Base-by-base conservation (phyloP, 30 jellyfish, hydroid and myxozoan genomes). In the Hydra vulgaris region DNA sequence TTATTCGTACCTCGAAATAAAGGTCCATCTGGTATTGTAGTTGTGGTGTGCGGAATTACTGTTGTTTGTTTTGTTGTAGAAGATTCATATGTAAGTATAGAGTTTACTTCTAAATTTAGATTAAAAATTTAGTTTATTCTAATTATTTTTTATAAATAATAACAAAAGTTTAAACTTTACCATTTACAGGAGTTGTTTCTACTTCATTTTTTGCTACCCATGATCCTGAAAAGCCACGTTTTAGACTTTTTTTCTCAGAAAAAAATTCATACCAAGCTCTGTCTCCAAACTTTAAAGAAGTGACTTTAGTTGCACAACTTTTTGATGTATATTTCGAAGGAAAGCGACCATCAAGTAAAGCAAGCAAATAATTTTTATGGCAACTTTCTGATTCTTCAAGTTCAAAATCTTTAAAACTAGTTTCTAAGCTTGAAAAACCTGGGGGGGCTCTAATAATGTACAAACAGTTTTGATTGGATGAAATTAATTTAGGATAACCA, bases 241-340 rank as follows among this genome's bases (percentile, higher is more conserved):
- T 52, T 26, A 70, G 61, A 21, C 17, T 75, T 21, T 73, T 25
- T 16, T 66, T 84, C 77, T 89, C 92, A 0, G 97, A 85, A 17
- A 40, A 72, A 53, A 85, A 89, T 69, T 89, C 97, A 21, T 84
- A 73, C 97, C 95, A 89, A 0, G 95, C 97, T 27, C 73, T 76
- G 80, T 89, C 88, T 23, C 83, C 84, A 71, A 89, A 82, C 4
- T 81, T 77, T 53, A 70, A 74, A 16, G 94, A 89, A 1, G 85
- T 18, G 3, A 56, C 81, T 24, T 81, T 87, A 54, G 74, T 27
- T 19, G 95, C 97, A 54, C 97, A 89, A 23, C 89, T 88, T 74
- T 83, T 77, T n/a, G 77, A 89, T 16, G 86, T 90, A 79, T 66
- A 88, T 18, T 82, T 56, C 7, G 96, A 88, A 8, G 96, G 94